Evolutionary conservation across 2,113 vertebrate species (phyloP).

Genomic region (Taurulus bubalis): DNA sequence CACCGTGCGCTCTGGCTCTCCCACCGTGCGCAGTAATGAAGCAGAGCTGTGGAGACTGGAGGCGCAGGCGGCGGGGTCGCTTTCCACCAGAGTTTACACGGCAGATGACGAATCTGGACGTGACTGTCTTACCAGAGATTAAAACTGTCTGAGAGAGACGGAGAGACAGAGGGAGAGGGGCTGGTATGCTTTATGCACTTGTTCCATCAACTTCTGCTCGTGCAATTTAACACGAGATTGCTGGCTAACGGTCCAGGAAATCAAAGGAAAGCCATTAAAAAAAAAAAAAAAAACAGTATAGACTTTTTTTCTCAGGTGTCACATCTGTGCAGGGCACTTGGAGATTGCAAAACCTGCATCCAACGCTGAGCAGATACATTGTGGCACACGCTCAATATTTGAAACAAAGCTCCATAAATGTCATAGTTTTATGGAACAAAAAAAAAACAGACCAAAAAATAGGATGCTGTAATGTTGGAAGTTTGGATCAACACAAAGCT

Average conservation of each 20-base stretch:
- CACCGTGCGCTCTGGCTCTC: constrained; percentile 53
- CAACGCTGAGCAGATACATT: neutral
- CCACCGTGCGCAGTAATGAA: constrained; percentile 66
- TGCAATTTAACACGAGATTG: constrained; percentile 33
- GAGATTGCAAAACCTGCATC: neutral
- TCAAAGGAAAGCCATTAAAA: neutral
- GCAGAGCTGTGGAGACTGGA: constrained; percentile 44
- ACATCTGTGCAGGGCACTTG: neutral
- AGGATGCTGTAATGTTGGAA: neutral
- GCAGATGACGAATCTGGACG: constrained; percentile 57
- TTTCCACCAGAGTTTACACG: constrained; percentile 49
- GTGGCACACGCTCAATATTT: neutral
- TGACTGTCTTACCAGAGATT: constrained; percentile 63
- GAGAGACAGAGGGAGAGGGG: neutral
- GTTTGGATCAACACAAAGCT: neutral
- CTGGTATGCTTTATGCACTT: constrained; percentile 21
- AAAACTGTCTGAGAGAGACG: constrained; percentile 51
- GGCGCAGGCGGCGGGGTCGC: constrained; percentile 34
- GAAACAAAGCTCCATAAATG: neutral
- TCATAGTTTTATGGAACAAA: neutral
- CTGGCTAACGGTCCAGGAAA: constrained; percentile 35
- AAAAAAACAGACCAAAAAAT: neutral
- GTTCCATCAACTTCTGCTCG: constrained; percentile 29
- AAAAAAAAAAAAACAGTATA: neutral
- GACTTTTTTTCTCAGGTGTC: neutral